Evolutionary conservation across 1,140 invertebrate species (phyloP).

Genomic region (Zaprionus vittiger): DNA sequence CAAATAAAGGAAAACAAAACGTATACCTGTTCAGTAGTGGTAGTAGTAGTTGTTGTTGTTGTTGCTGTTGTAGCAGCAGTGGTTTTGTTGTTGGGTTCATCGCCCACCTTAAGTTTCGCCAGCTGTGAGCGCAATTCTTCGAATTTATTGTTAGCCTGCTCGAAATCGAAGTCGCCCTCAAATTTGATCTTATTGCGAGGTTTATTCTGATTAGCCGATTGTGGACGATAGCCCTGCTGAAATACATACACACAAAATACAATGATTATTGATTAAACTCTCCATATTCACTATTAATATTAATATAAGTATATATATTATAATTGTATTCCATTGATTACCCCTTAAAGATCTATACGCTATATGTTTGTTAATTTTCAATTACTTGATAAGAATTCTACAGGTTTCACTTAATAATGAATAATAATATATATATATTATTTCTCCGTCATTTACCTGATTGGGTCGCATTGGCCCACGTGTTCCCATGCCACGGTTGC

Average conservation of each 20-base stretch:
- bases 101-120: conserved; percentile 92
- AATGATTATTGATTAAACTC: neutral
- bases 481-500: conserved; percentile 67
- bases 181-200: conserved; percentile 75
- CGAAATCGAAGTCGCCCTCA: conserved; percentile 89
- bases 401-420: neutral
- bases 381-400: neutral
- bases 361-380: neutral
- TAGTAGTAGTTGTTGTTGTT: conserved; percentile 48
- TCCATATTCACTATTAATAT: neutral
- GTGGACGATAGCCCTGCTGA: conserved; percentile 72
- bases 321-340: neutral
- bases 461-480: conserved; percentile 76
- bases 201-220: conserved; percentile 73
- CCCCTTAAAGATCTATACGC: neutral
- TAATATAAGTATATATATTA: neutral
- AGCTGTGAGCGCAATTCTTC: conserved; percentile 95
- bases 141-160: conserved; percentile 98
- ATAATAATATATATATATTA: neutral
- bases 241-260: neutral
- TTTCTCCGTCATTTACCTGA: conserved; percentile 57
- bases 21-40: conserved; percentile 84
- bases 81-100: conserved; percentile 85
- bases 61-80: conserved; percentile 45
- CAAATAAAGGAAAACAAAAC: conserved; percentile 26